Evolutionary conservation across 2,797 vertebrate genomes (phyloP), one percentile per base, ranked within the genome.

Genomic region (Rhinichthys osculus): DNA sequence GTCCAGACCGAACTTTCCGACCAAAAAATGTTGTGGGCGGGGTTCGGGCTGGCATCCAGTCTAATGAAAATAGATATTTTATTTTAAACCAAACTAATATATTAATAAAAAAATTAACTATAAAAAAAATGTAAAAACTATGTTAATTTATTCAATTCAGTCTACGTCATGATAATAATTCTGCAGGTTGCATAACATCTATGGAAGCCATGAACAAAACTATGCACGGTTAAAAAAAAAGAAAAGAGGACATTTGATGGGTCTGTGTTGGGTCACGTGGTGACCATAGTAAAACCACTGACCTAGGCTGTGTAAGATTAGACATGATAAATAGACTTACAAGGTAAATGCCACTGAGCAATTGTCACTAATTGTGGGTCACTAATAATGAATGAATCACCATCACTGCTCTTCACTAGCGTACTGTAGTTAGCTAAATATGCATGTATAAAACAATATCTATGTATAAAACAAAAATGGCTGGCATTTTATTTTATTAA

Each of bases 291-390:
- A 81, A 77, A 76, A 7, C 52, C 57, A 40, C 67, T 85, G 83
- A 81, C 13, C 64, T 69, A 66, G 23, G 57, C 35, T 73, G 71
- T 73, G 71, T 72, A 62, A 85, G 66, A 72, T 3, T 33, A 52
- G 76, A 72, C 40, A 57, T 62, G 66, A 50, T 81, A 52, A 81
- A 81, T n/a, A 69, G 62, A 50, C 66, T 50, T 64, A 71, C 38
- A 78, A 78, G 64, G 67, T 84, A 78, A 78, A 73, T 86, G 85
- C 50, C 79, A 86, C 44, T 52, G 70, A 81, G 62, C 59, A 70
- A 14, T 40, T 38, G 9, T 40, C 30, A 47, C 21, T 81, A 84
- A 81, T 67, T 82, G 78, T n/a, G 7, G 85, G 85, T 86, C 38
- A 38, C 5, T 38, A 38, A 38, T 85, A 85, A 79, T 85, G 67